Evolutionary conservation across 2,888 invertebrate genomes (phyloP), one percentile per base, ranked within the genome.

Genomic region (Crossocerus cetratus): DNA sequence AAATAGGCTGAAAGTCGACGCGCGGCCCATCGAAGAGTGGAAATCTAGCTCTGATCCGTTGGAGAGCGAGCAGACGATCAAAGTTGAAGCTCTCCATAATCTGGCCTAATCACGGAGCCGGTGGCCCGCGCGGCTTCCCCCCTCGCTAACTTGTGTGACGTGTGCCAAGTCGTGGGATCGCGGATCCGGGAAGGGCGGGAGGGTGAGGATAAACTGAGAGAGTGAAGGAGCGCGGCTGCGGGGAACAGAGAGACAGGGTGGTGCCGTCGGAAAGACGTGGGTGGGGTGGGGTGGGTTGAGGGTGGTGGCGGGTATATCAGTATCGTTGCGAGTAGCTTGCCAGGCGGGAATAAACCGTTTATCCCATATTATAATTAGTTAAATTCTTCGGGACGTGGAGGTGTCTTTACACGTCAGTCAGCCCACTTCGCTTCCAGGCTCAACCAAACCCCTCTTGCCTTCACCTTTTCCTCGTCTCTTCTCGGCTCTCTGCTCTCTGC

Each of bases 391-490:
- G 83, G 88, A 88, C 88, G 86, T 84, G 84, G 84, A 89, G 89
- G 88, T 90, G 89, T 90, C 89, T 90, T 89, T 89, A 89, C 89
- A 88, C 88, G 89, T 89, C 89, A 89, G 85, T 89, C 88, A 89
- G 86, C 83, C 83, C 84, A 86, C 86, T 89, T 89, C 86, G 89
- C 88, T 89, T 85, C 85, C 86, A 89, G 88, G 87, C 89, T 87
- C 87, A 84, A 86, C 87, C 84, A 82, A 75, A 59, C 62, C 70
- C 65, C 44, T 68, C 49, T 72, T 66, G 54, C 68, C 57, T 44
- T 65, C 77, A 65, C 69, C 72, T 74, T 75, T 56, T 71, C 78
- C 43, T 61, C 72, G 58, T 66, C 73, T 22, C 63, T 72, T 55
- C 69, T 43, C 13, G 43, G 43, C 43, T 43, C 5, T 43, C 43